Conservation (phyloP, 2,797 vertebrate genomes). For the Micromesistius poutassou region DNA sequence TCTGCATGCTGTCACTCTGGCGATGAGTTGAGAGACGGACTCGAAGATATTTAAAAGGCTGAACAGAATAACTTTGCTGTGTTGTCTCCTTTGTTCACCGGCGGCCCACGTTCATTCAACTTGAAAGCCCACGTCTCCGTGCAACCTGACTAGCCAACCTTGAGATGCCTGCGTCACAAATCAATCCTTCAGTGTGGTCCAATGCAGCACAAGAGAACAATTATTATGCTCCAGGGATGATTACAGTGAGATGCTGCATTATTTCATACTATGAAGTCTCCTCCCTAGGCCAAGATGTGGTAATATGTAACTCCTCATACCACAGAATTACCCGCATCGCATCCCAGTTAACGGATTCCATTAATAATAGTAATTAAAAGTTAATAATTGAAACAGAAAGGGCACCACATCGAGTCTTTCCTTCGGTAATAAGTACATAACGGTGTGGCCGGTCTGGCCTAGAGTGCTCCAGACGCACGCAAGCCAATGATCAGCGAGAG, state of each 20-base stretch:
- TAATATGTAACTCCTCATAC: constrained; percentile 1
- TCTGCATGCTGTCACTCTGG: not conserved
- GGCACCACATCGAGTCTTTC: not conserved
- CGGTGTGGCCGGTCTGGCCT: not conserved
- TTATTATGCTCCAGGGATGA: not conserved
- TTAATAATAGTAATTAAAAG: not conserved
- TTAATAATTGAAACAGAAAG: not conserved
- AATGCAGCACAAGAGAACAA: not conserved
- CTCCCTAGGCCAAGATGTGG: not conserved
- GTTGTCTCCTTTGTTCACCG: no score
- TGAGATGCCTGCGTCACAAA: not conserved
- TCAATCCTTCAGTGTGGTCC: not conserved
- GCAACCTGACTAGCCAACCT: not conserved
- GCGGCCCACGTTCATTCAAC: not conserved
- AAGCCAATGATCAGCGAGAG: not conserved
- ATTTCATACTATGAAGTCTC: not conserved
- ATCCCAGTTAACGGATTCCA: not conserved
- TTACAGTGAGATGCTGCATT: not conserved
- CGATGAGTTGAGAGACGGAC: not conserved
- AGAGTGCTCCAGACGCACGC: not conserved
- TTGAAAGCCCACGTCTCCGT: not conserved
- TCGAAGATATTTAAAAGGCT: not conserved
- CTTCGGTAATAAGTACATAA: no score
- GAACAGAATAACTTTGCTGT: not conserved
- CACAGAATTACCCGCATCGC: not conserved